These are phyloP conservation scores for Pungitius pungitius DNA, from an alignment of 2,113 vertebrate species.

Conservation along the genomic window DNA sequence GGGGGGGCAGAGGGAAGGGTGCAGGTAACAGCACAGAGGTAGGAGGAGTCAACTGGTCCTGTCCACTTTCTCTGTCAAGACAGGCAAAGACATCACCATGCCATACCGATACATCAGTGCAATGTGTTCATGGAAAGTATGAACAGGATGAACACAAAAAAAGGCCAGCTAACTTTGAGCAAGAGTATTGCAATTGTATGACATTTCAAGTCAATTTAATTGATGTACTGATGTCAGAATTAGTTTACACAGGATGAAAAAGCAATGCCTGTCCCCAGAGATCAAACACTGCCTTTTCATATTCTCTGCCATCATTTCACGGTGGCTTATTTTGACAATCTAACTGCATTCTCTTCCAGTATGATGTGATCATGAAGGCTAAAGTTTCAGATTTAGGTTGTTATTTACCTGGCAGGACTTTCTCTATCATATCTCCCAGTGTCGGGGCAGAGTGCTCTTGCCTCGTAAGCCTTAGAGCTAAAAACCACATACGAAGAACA, in stretches of 20 bases:
- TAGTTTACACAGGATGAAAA: constrained; percentile 17
- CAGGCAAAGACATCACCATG: constrained; percentile 39
- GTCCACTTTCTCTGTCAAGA: constrained; percentile 34
- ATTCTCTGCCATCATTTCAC: background rate
- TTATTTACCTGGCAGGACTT: constrained; percentile 84
- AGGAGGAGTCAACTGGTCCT: constrained; percentile 41
- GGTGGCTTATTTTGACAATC: background rate
- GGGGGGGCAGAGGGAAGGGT: constrained; percentile 5
- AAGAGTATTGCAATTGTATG: constrained; percentile 7
- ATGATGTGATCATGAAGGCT: constrained; percentile 46
- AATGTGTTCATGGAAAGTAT: constrained; percentile 31
- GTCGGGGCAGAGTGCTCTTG: constrained; percentile 97
- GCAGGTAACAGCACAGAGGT: constrained; percentile 37
- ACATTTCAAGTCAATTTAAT: background rate
- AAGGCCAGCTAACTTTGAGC: constrained; percentile 20
- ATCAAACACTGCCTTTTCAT: constrained; percentile 41
- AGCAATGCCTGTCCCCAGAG: constrained; percentile 31
- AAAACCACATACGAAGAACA: constrained; percentile 82
- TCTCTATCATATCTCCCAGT: constrained; percentile 87
- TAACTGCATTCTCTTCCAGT: constrained; percentile 18
- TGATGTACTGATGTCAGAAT: background rate
- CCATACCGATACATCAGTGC: constrained; percentile 36
- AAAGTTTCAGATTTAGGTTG: constrained; percentile 56
- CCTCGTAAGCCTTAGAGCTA: constrained; percentile 95
- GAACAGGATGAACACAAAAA: constrained; percentile 36